phyloP scores from a whole-genome alignment of 2,113 vertebrate genomes.

The Scolopax mira region DNA sequence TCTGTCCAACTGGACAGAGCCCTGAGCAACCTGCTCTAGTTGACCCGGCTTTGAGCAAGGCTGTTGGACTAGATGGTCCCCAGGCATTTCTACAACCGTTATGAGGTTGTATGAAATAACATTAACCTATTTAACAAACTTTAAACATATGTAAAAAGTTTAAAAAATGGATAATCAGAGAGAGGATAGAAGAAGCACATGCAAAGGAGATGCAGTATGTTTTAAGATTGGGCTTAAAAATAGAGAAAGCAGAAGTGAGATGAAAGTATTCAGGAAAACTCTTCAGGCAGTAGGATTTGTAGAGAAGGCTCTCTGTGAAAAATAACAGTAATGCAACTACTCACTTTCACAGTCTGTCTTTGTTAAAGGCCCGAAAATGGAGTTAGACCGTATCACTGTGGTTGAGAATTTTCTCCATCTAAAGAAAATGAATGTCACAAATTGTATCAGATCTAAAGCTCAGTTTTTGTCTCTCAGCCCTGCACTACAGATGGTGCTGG shows the following conservation, averaged over 20 bases:
- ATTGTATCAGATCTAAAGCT: not conserved
- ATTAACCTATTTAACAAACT: not conserved
- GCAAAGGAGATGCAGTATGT: not conserved
- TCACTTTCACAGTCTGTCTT: slow-evolving; percentile 3
- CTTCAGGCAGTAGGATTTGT: not conserved
- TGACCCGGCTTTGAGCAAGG: not conserved
- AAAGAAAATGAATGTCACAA: slow-evolving; percentile 13
- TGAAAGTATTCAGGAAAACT: not conserved
- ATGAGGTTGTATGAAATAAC: not conserved
- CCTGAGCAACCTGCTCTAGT: not conserved
- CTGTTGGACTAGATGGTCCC: not conserved
- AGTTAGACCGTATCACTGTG: not conserved
- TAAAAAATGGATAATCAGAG: not conserved
- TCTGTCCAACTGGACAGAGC: not conserved
- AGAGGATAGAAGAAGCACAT: not conserved
- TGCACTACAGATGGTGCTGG: not conserved
- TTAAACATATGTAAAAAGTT: not conserved
- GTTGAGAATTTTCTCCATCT: slow-evolving; percentile 8
- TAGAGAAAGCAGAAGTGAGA: not conserved
- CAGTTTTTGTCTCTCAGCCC: not conserved
- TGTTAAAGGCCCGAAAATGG: not conserved
- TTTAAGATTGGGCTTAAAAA: not conserved
- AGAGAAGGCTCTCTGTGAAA: not conserved
- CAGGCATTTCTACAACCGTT: not conserved
- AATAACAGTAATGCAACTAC: slow-evolving; percentile 19